phyloP scores from a whole-genome alignment of 2,888 invertebrate species.

The Platycheirus albimanus region DNA sequence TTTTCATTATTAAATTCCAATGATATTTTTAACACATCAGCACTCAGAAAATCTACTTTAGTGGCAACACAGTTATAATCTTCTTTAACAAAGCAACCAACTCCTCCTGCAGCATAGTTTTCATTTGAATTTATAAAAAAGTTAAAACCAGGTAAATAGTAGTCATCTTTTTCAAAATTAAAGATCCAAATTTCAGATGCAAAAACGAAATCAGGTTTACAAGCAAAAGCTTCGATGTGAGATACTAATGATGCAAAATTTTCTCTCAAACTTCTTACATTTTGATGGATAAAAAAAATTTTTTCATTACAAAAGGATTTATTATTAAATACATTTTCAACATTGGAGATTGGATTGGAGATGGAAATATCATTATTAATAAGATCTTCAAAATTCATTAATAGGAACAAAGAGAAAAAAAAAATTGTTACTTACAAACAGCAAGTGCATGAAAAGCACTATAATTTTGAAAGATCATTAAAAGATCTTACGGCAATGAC shows the following conservation, averaged over 20 bases:
- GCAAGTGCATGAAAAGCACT: too few relatives aligned
- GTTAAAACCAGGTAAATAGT: conserved; percentile 14
- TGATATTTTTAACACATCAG: conserved; percentile 24
- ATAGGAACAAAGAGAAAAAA: too few relatives aligned
- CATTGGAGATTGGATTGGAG: too few relatives aligned
- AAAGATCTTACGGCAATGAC: too few relatives aligned
- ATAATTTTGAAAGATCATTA: too few relatives aligned
- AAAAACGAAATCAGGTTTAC: conserved; percentile 21
- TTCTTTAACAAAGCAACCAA: conserved; percentile 37
- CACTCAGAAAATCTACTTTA: conserved; percentile 15
- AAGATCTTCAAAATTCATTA: too few relatives aligned
- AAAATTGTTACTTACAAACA: too few relatives aligned
- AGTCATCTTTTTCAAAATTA: conserved; percentile 25
- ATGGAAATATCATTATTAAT: too few relatives aligned
- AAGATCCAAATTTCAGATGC: conserved; percentile 34
- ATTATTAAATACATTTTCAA: not conserved
- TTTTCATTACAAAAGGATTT: conserved; percentile 3
- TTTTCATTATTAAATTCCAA: conserved; percentile 3
- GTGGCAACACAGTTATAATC: not conserved
- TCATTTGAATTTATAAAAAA: conserved; percentile 21
- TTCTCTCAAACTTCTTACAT: conserved; percentile 34
- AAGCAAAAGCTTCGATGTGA: conserved; percentile 32
- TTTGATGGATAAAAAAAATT: conserved; percentile 24
- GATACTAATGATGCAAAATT: conserved; percentile 9
- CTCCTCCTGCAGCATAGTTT: conserved; percentile 34